Conservation (phyloP, 2,888 invertebrate genomes). For the Boloria selene region DNA sequence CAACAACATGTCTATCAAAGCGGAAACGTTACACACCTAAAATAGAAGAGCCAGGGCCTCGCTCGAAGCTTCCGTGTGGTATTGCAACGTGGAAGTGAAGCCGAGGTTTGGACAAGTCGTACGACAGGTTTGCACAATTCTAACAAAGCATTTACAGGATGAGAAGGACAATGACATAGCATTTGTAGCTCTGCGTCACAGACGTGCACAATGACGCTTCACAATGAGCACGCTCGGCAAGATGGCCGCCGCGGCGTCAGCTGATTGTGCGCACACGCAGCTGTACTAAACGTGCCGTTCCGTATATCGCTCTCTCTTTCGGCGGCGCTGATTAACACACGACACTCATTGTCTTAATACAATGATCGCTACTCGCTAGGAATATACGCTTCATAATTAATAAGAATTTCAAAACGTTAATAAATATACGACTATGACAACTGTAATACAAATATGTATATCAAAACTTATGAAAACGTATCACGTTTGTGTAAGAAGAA, state of each 20-base stretch:
- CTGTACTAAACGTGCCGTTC: slow-evolving; percentile 52
- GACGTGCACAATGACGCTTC: slow-evolving; percentile 72
- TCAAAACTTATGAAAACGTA: too few species aligned
- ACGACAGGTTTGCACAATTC: slow-evolving; percentile 52
- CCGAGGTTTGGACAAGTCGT: slow-evolving; percentile 34
- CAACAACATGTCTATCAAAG: slow-evolving; percentile 50
- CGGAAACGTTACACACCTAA: slow-evolving; percentile 70
- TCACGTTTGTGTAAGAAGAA: too few species aligned
- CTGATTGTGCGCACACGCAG: slow-evolving; percentile 78
- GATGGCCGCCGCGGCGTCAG: slow-evolving; percentile 78
- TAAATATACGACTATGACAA: not conserved
- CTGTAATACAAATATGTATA: too few species aligned
- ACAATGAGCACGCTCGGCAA: slow-evolving; percentile 72
- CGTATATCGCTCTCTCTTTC: slow-evolving; percentile 67
- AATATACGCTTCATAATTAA: slow-evolving; percentile 7
- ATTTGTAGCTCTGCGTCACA: slow-evolving; percentile 71
- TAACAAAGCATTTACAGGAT: slow-evolving; percentile 49
- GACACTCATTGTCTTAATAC: slow-evolving; percentile 32
- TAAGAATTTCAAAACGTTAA: not conserved
- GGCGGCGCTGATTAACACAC: slow-evolving; percentile 35
- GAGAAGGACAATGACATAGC: slow-evolving; percentile 75
- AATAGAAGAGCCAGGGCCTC: slow-evolving; percentile 74
- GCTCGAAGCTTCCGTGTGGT: slow-evolving; percentile 62
- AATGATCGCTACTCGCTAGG: slow-evolving; percentile 25
- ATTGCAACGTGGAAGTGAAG: slow-evolving; percentile 58